phyloP scores from a whole-genome alignment of 2,113 vertebrate genomes.

The Notarius quadriscutis region DNA sequence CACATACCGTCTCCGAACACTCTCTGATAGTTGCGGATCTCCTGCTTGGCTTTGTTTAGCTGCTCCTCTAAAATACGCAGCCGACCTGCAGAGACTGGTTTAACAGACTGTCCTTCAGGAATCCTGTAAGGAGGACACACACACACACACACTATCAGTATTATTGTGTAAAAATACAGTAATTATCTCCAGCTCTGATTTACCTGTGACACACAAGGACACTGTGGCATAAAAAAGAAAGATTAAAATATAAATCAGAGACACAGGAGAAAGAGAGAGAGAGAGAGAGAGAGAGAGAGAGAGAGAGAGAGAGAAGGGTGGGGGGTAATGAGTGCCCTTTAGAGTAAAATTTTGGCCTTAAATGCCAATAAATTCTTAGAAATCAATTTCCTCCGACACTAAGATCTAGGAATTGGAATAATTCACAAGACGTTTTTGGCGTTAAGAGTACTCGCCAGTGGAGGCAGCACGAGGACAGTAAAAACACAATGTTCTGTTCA shows the following conservation, averaged over 20 bases:
- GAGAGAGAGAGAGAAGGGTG: neutral
- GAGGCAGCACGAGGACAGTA: too few species aligned
- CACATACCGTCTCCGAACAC: conserved; percentile 84
- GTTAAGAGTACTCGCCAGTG: too few species aligned
- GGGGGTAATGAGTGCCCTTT: neutral
- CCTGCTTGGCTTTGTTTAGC: conserved; percentile 93
- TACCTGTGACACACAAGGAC: neutral
- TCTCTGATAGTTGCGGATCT: conserved; percentile 95
- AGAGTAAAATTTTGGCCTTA: neutral
- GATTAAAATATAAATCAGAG: conserved; percentile 4
- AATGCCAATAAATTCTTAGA: neutral
- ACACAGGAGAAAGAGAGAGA: neutral
- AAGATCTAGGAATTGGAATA: neutral
- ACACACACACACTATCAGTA: neutral
- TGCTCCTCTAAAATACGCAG: conserved; percentile 93
- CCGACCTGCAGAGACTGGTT: conserved; percentile 82
- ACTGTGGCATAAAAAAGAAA: neutral
- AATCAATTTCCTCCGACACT: conserved; percentile 3
- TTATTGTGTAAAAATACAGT: neutral
- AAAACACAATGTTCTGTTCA: too few species aligned
- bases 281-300: neutral
- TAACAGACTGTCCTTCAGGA: conserved; percentile 91
- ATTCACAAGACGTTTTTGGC: neutral
- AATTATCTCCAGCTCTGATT: conserved; percentile 4
- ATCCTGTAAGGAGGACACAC: conserved; percentile 72